phyloP scores from a whole-genome alignment of 2,797 vertebrate species.

The Notolabrus celidotus region DNA sequence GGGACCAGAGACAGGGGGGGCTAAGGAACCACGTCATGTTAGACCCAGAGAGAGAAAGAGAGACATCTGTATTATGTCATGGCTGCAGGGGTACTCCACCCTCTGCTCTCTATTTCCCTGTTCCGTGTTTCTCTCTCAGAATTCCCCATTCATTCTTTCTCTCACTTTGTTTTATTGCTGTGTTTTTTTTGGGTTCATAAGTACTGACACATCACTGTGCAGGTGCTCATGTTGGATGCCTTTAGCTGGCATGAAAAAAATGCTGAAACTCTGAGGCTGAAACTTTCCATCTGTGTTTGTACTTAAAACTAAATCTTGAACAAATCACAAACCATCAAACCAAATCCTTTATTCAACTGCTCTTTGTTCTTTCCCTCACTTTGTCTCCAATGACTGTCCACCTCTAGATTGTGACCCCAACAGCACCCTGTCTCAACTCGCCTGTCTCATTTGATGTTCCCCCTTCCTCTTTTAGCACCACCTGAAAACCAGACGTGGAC shows the following conservation, averaged over 20 bases:
- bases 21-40: conserved; percentile 52
- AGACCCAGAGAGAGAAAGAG: conserved; percentile 46
- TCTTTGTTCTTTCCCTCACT: conserved; percentile 11
- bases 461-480: conserved; percentile 31
- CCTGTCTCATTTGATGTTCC: conserved; percentile 28
- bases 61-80: conserved; percentile 77
- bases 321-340: neutral
- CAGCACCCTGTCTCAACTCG: conserved; percentile 43
- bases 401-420: conserved; percentile 9
- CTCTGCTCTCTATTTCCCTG: conserved; percentile 48
- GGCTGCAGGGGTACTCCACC: conserved; percentile 70
- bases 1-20: conserved; percentile 7
- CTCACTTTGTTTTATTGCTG: conserved; percentile 25
- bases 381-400: conserved; percentile 16
- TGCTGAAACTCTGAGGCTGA: too few relatives aligned
- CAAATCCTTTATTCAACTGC: neutral
- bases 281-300: neutral
- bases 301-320: conserved; percentile 2
- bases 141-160: conserved; percentile 41
- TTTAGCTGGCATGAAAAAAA: too few relatives aligned
- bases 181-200: conserved; percentile 15
- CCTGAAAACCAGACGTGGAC: conserved; percentile 60
- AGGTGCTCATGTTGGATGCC: too few relatives aligned
- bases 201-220: conserved; percentile 17
- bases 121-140: conserved; percentile 22